A percentile compares a stretch with the other conserved stretches of the same genome.
Evolutionary conservation across 2,797 vertebrate species (phyloP).

Genomic region (Cichlasoma orientale): DNA sequence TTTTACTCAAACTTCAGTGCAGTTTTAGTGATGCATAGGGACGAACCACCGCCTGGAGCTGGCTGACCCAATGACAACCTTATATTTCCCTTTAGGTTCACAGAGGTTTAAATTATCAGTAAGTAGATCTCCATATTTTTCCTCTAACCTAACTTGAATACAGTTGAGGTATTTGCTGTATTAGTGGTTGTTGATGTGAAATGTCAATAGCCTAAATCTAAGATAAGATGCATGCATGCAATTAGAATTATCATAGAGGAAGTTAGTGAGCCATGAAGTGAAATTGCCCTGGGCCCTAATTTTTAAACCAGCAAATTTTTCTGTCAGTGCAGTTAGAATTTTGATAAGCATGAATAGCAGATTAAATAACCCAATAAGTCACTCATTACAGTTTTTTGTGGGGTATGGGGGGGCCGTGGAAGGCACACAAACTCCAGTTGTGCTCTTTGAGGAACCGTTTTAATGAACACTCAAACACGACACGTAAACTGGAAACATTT

Average conservation of each 20-base stretch:
- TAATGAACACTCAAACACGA: not conserved
- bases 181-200: conserved; percentile 40
- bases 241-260: conserved; percentile 39
- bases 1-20: not conserved
- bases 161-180: not conserved
- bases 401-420: not conserved
- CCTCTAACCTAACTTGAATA: not conserved
- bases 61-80: not conserved
- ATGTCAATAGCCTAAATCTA: conserved; percentile 49
- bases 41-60: conserved; percentile 11
- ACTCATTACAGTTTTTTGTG: conserved; percentile 41
- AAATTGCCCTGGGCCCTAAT: conserved; percentile 36
- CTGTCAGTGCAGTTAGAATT: conserved; percentile 34
- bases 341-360: conserved; percentile 45
- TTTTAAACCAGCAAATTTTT: conserved; percentile 35
- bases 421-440: not conserved
- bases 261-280: conserved; percentile 39
- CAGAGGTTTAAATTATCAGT: conserved; percentile 29
- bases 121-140: not conserved
- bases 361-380: conserved; percentile 46
- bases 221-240: conserved; percentile 43
- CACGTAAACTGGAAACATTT: not conserved
- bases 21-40: not conserved
- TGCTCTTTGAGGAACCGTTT: conserved; percentile 3
- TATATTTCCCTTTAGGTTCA: not conserved